Evolutionary conservation across 2,797 vertebrate species (phyloP).

Genomic region (Pangasius macronema): DNA sequence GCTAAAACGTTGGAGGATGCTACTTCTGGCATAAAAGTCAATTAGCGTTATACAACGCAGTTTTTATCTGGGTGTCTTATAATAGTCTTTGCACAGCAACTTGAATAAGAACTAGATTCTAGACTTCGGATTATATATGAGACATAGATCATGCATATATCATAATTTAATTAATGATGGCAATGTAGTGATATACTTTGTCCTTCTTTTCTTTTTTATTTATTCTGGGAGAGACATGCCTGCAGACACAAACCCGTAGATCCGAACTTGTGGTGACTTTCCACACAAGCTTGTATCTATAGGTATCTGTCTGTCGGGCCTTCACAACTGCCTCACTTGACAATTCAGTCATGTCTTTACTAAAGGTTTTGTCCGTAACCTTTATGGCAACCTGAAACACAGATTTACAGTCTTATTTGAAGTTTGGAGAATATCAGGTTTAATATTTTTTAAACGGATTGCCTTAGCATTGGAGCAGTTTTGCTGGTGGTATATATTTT

Average conservation of each 20-base stretch:
- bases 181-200: not conserved
- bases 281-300: constrained; percentile 98
- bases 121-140: not conserved
- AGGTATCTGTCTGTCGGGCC: constrained; percentile 94
- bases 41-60: not conserved
- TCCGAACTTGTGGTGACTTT: constrained; percentile 97
- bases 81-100: not conserved
- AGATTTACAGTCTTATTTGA: not conserved
- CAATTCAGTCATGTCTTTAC: constrained; percentile 15
- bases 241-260: constrained; percentile 98
- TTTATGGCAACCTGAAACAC: not conserved
- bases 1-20: not conserved
- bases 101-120: not conserved
- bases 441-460: not conserved
- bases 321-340: constrained; percentile 61
- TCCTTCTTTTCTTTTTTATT: constrained; percentile 9
- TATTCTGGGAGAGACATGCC: constrained; percentile 66
- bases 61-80: not conserved
- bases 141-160: not conserved
- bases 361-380: not conserved
- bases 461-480: not conserved
- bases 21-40: not conserved
- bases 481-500: not conserved
- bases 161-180: not conserved
- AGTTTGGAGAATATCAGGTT: not conserved